A percentile compares a stretch with the other conserved stretches of the same genome.
Conservation (phyloP, 2,113 vertebrate genomes). For the Chaetops frenatus region DNA sequence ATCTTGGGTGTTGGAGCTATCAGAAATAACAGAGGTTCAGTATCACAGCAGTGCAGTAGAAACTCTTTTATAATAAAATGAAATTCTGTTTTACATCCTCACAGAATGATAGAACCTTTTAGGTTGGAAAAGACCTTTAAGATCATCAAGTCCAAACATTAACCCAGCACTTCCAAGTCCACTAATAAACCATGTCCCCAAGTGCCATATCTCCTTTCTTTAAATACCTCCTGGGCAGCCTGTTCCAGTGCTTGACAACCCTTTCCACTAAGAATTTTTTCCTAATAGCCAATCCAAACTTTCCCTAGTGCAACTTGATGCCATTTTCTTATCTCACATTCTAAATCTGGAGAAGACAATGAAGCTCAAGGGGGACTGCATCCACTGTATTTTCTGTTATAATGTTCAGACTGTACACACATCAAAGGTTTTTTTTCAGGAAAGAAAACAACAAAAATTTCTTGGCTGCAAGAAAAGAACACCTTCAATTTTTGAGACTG, state of each 20-base stretch:
- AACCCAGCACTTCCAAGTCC: background rate
- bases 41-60: background rate
- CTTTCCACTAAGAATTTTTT: background rate
- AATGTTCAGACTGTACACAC: background rate
- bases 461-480: background rate
- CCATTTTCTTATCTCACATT: background rate
- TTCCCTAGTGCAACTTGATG: background rate
- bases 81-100: constrained; percentile 19
- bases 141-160: background rate
- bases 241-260: background rate
- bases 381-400: background rate
- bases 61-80: constrained; percentile 22
- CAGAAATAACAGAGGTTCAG: constrained; percentile 14
- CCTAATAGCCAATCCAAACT: background rate
- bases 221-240: background rate
- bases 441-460: background rate
- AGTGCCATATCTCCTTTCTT: background rate
- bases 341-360: background rate
- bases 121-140: background rate
- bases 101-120: background rate
- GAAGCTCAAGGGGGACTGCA: background rate
- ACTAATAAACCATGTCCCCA: background rate
- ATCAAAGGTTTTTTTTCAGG: background rate
- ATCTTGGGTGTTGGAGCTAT: background rate
- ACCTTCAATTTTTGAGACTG: background rate